Evolutionary conservation across 1,140 invertebrate species (phyloP).

Genomic region (Calephelis virginiensis): DNA sequence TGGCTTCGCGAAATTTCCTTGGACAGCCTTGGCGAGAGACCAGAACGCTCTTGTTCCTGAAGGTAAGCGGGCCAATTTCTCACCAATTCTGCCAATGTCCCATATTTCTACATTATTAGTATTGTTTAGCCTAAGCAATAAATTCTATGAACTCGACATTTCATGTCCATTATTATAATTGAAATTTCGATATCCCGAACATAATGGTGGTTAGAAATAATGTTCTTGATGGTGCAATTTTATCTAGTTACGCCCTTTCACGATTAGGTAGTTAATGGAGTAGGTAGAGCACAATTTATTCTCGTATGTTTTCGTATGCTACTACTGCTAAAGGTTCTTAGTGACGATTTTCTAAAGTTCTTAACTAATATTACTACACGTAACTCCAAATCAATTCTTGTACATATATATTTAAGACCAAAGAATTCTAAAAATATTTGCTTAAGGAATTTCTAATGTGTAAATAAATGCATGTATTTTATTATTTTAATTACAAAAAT

Average conservation of each 20-base stretch:
- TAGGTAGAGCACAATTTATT: background rate
- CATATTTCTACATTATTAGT: background rate
- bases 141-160: conserved; percentile 5
- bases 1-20: too few species aligned
- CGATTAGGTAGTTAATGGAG: conserved; percentile 1
- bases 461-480: too few species aligned
- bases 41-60: too few species aligned
- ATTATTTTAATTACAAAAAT: too few species aligned
- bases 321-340: background rate
- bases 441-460: too few species aligned
- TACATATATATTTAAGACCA: too few species aligned
- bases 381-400: too few species aligned
- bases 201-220: background rate
- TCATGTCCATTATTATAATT: background rate
- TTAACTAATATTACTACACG: too few species aligned
- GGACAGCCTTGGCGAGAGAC: too few species aligned
- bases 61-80: too few species aligned
- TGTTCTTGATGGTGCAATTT: conserved; percentile 1
- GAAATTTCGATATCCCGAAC: conserved; percentile 4
- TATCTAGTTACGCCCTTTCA: conserved; percentile 6
- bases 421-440: too few species aligned
- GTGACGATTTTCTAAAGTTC: background rate
- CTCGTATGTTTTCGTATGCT: background rate
- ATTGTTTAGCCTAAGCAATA: background rate
- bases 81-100: too few species aligned